phyloP scores from a whole-genome alignment of 2,113 vertebrate species.

The Andinoacara biseriatus region DNA sequence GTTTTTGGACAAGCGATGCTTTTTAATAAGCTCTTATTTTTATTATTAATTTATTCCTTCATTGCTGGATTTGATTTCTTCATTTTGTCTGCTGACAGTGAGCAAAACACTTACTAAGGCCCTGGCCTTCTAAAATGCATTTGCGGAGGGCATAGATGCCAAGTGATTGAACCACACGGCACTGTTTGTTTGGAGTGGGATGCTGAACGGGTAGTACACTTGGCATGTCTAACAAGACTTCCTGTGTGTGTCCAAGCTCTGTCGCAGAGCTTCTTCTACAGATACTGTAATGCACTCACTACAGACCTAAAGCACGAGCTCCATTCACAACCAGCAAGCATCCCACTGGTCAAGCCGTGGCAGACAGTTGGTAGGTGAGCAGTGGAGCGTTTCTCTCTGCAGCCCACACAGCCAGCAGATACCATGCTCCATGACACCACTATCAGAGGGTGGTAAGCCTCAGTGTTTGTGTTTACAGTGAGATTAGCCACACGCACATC shows the following conservation, averaged over 20 bases:
- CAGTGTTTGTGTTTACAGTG: slow-evolving; percentile 57
- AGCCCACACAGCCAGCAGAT: slow-evolving; percentile 33
- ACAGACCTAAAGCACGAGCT: neutral
- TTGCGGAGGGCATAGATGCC: neutral
- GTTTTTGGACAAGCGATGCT: neutral
- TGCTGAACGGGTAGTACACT: neutral
- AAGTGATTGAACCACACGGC: neutral
- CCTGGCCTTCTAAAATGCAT: neutral
- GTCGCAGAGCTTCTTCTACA: slow-evolving; percentile 11
- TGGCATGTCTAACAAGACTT: neutral
- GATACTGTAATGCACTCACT: slow-evolving; percentile 8
- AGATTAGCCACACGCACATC: slow-evolving; percentile 53
- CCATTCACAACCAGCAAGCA: slow-evolving; percentile 7
- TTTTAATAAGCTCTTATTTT: neutral
- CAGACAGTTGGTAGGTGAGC: slow-evolving; percentile 38
- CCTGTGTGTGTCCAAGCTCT: neutral
- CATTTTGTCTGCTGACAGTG: neutral
- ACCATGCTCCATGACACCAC: slow-evolving; percentile 45
- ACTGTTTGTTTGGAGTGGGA: neutral
- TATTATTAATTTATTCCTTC: neutral
- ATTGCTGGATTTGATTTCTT: neutral
- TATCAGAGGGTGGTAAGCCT: slow-evolving; percentile 44
- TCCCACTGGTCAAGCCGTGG: slow-evolving; percentile 24
- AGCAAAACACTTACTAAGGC: neutral
- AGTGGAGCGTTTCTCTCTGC: slow-evolving; percentile 36